Base-by-base conservation (phyloP, 1,140 invertebrate genomes). In the Hyles vespertilio region DNA sequence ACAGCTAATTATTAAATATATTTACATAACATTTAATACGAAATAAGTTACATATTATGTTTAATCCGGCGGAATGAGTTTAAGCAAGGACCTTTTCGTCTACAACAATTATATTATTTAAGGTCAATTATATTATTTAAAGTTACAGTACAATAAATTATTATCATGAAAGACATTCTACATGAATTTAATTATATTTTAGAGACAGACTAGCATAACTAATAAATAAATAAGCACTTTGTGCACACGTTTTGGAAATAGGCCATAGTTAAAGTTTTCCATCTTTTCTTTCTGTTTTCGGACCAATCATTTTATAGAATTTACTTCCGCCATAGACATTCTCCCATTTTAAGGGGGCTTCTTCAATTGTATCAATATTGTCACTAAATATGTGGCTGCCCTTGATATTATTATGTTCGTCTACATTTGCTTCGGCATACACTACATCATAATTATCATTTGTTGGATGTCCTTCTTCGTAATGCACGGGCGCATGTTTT, bases 401-500 rank as follows among this genome's bases (percentile, higher is more conserved):
- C 3, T 54, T 22, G n/a, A 10, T n/a, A 2, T 48, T n/a, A 48
- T 22, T 8, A n/a, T n/a, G 46, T 5, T 54, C 36, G 7, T 51
- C 32, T 51, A 9, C 8, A 51, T 43, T 43, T 11, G 43, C 43
- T n/a, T 54, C 36, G 6, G n/a, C 43, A 12, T 48, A 48, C 3
- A 33, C 22, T 22, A 34, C 47, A 3, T 48, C 54, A 34, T 56
- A 56, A 5, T 56, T 33, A 12, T 67, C 65, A 48, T 70, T 65
- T 9, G 57, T 32, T 2, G 45, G 8, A 2, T 46, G 47, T 50
- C 45, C 60, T 32, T 58, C 63, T 43, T 58, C 61, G 33, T 57
- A 66, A 7, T 59, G 52, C 43, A 59, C 32, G 2, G 51, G 48
- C 8, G 67, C 61, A 53, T 72, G 63, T 58, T 81, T 74, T 51